Conservation (phyloP, 2,888 invertebrate species). For the Dioctria linearis region DNA sequence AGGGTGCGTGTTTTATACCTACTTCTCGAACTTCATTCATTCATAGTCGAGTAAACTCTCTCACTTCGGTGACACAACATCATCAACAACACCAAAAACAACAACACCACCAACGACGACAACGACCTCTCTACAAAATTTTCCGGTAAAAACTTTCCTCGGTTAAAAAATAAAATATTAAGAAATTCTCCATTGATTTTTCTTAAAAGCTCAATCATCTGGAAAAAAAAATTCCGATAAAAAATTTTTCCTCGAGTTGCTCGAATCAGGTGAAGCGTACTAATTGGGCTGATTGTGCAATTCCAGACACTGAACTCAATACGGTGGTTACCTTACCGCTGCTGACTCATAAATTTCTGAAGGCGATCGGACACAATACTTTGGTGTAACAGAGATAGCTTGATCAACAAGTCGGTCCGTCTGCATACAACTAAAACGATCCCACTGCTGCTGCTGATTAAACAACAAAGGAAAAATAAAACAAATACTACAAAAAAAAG, state of each 20-base stretch:
- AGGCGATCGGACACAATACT: neutral
- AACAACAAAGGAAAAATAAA: conserved; percentile 23
- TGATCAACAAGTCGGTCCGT: neutral
- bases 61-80: neutral
- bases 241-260: conserved; percentile 29
- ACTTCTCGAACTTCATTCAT: neutral
- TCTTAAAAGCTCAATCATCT: neutral
- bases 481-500: neutral
- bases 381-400: conserved; percentile 25
- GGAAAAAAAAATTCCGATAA: conserved; percentile 23
- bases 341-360: conserved; percentile 23
- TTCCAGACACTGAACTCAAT: conserved; percentile 46
- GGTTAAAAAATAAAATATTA: too few species aligned
- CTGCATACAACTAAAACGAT: neutral
- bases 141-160: too few species aligned
- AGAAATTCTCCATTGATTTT: too few species aligned
- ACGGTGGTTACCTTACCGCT: neutral
- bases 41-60: conserved; percentile 24
- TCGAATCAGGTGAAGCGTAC: conserved; percentile 43
- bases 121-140: neutral
- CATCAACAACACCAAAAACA: too few species aligned
- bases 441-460: neutral
- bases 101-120: neutral
- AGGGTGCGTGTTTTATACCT: too few species aligned
- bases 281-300: conserved; percentile 51